Conservation (phyloP, 2,113 vertebrate species). For the Erpornis zantholeuca region DNA sequence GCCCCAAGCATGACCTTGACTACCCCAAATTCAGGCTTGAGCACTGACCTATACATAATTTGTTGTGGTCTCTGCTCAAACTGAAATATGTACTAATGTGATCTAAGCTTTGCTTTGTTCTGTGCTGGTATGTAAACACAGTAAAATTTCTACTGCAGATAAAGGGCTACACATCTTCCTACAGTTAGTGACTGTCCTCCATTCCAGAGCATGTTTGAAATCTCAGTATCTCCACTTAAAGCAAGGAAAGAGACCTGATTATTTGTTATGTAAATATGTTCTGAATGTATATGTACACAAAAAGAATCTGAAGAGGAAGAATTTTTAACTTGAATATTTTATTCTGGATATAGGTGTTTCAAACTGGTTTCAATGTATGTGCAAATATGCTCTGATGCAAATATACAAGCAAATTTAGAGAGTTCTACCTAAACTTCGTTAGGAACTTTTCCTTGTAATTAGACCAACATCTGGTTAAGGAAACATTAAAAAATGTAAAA, state of each 20-base stretch:
- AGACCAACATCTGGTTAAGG: neutral
- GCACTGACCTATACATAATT: conserved; percentile 37
- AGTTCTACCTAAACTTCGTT: neutral
- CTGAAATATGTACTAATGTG: neutral
- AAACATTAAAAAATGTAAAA: no score
- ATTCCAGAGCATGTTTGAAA: neutral
- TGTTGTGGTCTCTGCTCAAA: conserved; percentile 19
- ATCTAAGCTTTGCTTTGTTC: neutral
- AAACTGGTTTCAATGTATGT: neutral
- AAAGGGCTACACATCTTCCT: neutral
- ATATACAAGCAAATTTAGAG: neutral
- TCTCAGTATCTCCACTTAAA: neutral
- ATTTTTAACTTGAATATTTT: neutral
- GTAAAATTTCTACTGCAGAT: neutral
- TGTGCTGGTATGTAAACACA: neutral
- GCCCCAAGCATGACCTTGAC: conserved; percentile 21
- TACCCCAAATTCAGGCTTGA: neutral
- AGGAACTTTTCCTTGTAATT: neutral
- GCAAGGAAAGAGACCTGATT: neutral
- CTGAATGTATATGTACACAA: neutral
- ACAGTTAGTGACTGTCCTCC: neutral
- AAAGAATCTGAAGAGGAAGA: neutral
- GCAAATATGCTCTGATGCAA: neutral
- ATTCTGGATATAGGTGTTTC: neutral
- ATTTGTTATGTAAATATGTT: neutral